Conservation (phyloP, 2,113 vertebrate genomes). For the Trochalopteron elliotii region DNA sequence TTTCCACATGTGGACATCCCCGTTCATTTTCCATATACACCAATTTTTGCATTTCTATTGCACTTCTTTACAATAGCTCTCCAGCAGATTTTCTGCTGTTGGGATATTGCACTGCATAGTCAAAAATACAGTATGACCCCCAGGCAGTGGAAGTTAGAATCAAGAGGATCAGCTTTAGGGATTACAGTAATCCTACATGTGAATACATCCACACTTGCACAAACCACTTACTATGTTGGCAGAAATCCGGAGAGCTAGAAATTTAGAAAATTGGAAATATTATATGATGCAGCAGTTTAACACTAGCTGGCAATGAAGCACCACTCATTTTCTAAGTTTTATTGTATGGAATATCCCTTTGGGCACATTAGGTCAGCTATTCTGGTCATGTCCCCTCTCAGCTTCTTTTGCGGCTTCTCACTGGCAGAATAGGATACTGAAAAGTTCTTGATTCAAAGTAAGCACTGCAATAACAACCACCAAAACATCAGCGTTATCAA, state of each 20-base stretch:
- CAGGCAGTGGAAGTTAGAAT: neutral
- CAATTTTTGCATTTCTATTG: neutral
- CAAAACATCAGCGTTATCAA: neutral
- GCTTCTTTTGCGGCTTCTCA: neutral
- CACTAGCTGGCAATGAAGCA: neutral
- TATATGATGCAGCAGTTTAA: neutral
- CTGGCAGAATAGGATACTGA: neutral
- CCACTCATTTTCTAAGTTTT: neutral
- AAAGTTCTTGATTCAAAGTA: neutral
- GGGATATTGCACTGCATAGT: neutral
- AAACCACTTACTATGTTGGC: neutral
- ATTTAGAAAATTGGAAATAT: neutral
- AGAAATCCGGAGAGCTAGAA: neutral
- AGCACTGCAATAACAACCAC: neutral
- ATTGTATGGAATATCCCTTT: neutral
- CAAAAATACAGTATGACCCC: neutral
- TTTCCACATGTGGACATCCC: neutral
- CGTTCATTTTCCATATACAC: neutral
- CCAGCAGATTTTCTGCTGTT: neutral
- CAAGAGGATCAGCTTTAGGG: neutral
- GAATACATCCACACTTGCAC: neutral
- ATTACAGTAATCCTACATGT: neutral
- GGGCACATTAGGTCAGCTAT: neutral
- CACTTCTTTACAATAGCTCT: neutral
- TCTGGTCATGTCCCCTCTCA: neutral